phyloP scores from a whole-genome alignment of 2,113 vertebrate species.

The Pontoporia blainvillei region DNA sequence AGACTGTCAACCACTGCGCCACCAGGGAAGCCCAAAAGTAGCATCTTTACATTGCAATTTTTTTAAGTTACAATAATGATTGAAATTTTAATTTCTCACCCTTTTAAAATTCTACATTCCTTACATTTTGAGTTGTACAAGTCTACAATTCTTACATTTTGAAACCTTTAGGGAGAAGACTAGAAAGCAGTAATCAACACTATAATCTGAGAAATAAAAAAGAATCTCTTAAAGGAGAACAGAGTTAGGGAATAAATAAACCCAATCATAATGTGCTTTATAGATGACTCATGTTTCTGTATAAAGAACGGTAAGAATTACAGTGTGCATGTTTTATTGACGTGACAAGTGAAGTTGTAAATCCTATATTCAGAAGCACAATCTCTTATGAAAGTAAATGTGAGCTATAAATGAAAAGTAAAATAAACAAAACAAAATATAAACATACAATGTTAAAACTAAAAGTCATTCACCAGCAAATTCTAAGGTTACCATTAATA shows the following conservation, averaged over 20 bases:
- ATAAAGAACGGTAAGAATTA: not conserved
- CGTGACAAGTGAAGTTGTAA: not conserved
- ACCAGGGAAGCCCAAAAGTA: not conserved
- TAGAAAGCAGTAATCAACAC: not conserved
- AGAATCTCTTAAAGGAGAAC: not conserved
- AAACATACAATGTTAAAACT: not conserved
- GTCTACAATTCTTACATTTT: not conserved
- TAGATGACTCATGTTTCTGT: not conserved
- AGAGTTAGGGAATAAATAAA: not conserved
- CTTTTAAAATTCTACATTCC: not conserved
- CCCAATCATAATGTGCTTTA: not conserved
- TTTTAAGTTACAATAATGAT: not conserved
- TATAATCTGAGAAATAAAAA: not conserved
- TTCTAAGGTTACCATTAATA: not conserved
- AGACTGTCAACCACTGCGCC: too few relatives aligned
- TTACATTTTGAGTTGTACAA: not conserved
- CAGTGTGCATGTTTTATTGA: not conserved
- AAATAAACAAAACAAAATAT: conserved; percentile 4
- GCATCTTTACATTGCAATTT: not conserved
- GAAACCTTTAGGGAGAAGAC: not conserved
- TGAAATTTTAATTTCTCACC: not conserved
- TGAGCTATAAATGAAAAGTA: not conserved
- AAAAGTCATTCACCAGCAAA: not conserved
- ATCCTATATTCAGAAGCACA: not conserved
- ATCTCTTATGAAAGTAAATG: not conserved